A percentile compares a stretch with the other conserved stretches of the same genome.
These are phyloP conservation scores for Pangasius macronema DNA, from an alignment of 2,797 vertebrate genomes.

Conservation along the genomic window DNA sequence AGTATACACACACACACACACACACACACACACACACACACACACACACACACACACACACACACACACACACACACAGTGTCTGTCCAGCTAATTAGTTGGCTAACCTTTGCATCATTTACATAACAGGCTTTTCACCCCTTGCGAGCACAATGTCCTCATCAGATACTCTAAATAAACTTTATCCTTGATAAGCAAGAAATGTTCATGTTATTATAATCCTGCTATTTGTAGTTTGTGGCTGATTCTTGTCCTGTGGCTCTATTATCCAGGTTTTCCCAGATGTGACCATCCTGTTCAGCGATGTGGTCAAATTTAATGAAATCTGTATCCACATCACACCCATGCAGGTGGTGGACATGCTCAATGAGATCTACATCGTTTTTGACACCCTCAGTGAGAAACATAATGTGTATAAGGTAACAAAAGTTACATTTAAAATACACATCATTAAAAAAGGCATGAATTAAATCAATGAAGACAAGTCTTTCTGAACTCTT, in stretches of 20 bases:
- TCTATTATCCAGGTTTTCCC: constrained; percentile 71
- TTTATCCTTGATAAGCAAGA: not conserved
- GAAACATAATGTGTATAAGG: constrained; percentile 81
- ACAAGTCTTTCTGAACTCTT: not conserved
- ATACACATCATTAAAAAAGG: not conserved
- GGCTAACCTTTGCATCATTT: constrained; percentile 14
- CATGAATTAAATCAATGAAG: not conserved
- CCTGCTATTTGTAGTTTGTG: constrained; percentile 17
- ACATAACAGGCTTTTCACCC: constrained; percentile 7
- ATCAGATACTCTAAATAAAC: constrained; percentile 19
- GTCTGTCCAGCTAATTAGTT: constrained; percentile 10
- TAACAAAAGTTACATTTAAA: constrained; percentile 40
- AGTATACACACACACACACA: constrained; percentile 59
- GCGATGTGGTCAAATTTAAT: constrained; percentile 78
- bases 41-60: not conserved
- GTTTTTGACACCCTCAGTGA: constrained; percentile 79
- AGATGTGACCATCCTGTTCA: constrained; percentile 78
- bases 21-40: not conserved
- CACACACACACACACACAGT: not conserved
- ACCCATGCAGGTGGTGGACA: constrained; percentile 81
- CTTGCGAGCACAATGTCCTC: constrained; percentile 17
- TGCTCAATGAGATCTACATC: constrained; percentile 81
- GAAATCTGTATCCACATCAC: constrained; percentile 82
- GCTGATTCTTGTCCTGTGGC: not conserved
- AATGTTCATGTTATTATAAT: constrained; percentile 14